Base-by-base conservation (phyloP, 2,888 invertebrate genomes). In the Ethmia dodecea region DNA sequence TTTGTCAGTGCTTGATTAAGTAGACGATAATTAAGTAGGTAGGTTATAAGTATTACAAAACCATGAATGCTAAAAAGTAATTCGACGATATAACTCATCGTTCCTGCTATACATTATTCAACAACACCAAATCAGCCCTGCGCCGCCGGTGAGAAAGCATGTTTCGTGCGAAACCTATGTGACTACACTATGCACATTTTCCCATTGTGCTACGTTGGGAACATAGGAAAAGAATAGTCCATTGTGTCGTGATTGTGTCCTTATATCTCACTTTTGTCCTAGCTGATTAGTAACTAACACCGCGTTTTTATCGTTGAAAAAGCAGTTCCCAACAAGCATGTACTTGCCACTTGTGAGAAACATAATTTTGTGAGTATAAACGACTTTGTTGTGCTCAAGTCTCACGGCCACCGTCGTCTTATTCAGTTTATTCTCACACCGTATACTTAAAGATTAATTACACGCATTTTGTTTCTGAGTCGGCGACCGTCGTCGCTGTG, bases 341-440 rank as follows among this genome's bases (percentile, higher is more conserved):
- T 47, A 28, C 28, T 34, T 52, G 50, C 60, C 44, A 49, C 57
- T 63, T 66, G 75, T 80, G 83, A 64, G 80, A 83, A 78, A 66
- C 60, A 47, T 52, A 62, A 65, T 68, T 71, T 66, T 56, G 60
- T 59, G 55, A 46, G 45, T 50, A 40, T 47, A 45, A 49, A 50
- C 45, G 47, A 66, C 61, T 72, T 70, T 70, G 70, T 74, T 71
- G 60, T 68, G n/a, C n/a, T 57, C 47, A 49, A 57, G 65, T 79
- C 80, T 67, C 83, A 80, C 78, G 79, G 4, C 22, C n/a, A n/a
- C n/a, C n/a, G n/a, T 22, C 22, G 9, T 22, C 22, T 22, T 61
- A 65, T 69, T 67, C 64, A 63, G 51, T 59, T 63, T 63, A 69
- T 75, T 80, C 80, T 72, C 83, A 81, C 78, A 70, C 60, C 59